Evolutionary conservation across 2,888 invertebrate genomes (phyloP).

Genomic region (Callosobruchus maculatus): DNA sequence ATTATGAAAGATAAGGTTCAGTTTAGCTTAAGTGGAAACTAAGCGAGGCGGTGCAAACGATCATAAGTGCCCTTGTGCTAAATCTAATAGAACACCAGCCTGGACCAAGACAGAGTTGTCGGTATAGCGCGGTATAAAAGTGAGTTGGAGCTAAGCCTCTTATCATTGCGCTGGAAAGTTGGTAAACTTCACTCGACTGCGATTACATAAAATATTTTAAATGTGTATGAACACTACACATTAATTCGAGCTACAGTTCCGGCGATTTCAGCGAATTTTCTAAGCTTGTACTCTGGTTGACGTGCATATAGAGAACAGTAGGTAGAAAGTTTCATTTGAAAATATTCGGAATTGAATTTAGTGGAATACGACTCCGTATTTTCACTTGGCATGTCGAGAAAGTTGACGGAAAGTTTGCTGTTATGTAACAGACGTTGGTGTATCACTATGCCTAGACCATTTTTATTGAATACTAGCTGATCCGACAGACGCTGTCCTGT

Average conservation of each 20-base stretch:
- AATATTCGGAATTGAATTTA: neutral
- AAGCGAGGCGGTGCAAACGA: too few relatives aligned
- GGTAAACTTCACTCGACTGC: neutral
- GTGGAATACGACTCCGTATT: neutral
- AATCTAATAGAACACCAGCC: neutral
- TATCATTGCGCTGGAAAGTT: neutral
- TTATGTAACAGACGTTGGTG: neutral
- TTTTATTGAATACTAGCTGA: too few relatives aligned
- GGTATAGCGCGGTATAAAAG: neutral
- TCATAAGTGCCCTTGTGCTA: neutral
- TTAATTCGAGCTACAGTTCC: neutral
- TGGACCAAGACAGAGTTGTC: neutral
- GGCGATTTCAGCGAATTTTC: neutral
- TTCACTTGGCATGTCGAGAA: neutral
- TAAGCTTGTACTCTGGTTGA: neutral
- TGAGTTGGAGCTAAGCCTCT: neutral
- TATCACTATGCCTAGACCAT: neutral
- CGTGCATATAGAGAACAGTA: neutral
- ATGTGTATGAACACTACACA: neutral
- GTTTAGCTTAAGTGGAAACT: too few relatives aligned
- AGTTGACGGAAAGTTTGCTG: neutral
- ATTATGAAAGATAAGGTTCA: too few relatives aligned
- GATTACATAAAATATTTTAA: neutral
- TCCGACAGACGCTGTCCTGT: too few relatives aligned
- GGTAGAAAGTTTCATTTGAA: neutral